Conservation (phyloP, 2,888 invertebrate genomes). For the Heliconius ethilla region DNA sequence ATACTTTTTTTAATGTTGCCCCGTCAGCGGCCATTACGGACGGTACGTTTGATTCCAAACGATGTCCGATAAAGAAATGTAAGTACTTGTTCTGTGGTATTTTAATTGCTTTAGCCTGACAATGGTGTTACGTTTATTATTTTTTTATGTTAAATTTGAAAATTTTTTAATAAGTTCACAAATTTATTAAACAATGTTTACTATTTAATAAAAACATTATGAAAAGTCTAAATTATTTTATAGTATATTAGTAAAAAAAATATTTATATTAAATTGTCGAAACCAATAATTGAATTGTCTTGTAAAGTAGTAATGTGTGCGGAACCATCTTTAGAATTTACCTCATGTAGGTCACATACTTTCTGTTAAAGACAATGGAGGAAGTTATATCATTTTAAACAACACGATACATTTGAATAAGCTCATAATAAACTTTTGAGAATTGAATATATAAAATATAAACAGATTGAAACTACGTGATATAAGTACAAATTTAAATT, state of each 20-base stretch:
- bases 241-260: neutral
- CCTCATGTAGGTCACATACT: slow-evolving; percentile 15
- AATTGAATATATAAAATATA: slow-evolving; percentile 8
- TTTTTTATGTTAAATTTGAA: neutral
- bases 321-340: neutral
- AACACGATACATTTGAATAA: slow-evolving; percentile 5
- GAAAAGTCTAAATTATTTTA: neutral
- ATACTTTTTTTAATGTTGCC: slow-evolving; percentile 59
- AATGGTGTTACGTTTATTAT: slow-evolving; percentile 29
- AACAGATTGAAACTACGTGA: neutral
- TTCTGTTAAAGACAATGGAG: slow-evolving; percentile 21
- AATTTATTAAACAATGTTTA: neutral
- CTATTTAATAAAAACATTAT: neutral
- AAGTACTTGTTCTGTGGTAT: slow-evolving; percentile 54
- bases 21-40: slow-evolving; percentile 65
- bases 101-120: slow-evolving; percentile 48
- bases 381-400: slow-evolving; percentile 25
- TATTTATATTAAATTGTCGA: neutral
- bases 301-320: neutral
- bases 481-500: neutral
- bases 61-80: slow-evolving; percentile 54
- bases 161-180: too few species aligned
- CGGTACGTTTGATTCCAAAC: slow-evolving; percentile 66
- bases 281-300: neutral
- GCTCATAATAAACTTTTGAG: slow-evolving; percentile 14